Conservation (phyloP, 2,113 vertebrate species). For the Paramormyrops kingsleyae region DNA sequence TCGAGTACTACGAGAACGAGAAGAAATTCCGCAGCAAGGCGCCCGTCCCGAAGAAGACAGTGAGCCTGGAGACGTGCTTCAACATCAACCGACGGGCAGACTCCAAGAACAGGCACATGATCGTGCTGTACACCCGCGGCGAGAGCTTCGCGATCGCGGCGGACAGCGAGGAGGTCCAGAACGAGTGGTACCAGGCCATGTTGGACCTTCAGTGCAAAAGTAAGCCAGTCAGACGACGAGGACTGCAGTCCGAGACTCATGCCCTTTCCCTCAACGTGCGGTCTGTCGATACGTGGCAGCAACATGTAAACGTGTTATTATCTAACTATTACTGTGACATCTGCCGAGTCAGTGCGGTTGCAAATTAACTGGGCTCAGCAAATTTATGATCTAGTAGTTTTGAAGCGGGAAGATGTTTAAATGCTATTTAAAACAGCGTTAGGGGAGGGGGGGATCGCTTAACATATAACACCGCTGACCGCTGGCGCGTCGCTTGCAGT, state of each 20-base stretch:
- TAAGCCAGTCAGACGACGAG: constrained; percentile 44
- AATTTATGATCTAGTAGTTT: not conserved
- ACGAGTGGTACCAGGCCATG: constrained; percentile 70
- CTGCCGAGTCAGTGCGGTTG: not conserved
- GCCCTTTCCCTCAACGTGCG: not conserved
- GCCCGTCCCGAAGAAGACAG: constrained; percentile 59
- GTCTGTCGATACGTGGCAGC: not conserved
- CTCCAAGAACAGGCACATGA: constrained; percentile 70
- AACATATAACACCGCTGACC: constrained; percentile 6
- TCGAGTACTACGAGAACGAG: constrained; percentile 71
- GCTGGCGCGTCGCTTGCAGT: constrained; percentile 1
- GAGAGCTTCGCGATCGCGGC: constrained; percentile 71
- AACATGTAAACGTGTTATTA: constrained; percentile 8
- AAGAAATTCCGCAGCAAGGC: constrained; percentile 73
- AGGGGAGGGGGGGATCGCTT: not conserved
- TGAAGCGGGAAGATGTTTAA: not conserved
- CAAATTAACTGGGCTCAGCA: not conserved
- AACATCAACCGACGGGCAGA: constrained; percentile 74
- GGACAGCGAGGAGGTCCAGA: constrained; percentile 65
- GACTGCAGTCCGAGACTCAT: not conserved
- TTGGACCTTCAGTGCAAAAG: constrained; percentile 67
- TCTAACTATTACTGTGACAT: constrained; percentile 1
- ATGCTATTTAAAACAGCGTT: not conserved
- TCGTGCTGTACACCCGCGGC: constrained; percentile 66
- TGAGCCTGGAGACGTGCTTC: constrained; percentile 66